Conservation (phyloP, 92 coral and sea anemone species). For the Galaxea fascicularis region DNA sequence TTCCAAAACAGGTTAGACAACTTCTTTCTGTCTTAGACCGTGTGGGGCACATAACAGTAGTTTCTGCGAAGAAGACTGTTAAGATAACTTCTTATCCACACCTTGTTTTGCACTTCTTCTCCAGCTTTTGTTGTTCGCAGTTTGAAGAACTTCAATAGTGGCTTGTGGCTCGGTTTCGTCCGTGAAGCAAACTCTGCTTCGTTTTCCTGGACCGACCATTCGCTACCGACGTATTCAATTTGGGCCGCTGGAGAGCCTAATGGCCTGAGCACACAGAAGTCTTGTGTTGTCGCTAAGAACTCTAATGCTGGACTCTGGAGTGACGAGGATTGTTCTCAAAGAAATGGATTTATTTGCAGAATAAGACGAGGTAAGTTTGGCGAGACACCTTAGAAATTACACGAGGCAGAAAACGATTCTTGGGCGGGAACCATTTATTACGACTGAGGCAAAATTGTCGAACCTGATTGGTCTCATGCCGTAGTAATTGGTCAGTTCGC, state of each 20-base stretch:
- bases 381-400: not conserved
- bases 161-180: constrained; percentile 87
- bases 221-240: constrained; percentile 68
- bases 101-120: not conserved
- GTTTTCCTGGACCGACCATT: constrained; percentile 84
- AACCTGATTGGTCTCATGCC: no score
- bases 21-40: no score
- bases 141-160: constrained; percentile 71
- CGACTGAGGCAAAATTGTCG: no score
- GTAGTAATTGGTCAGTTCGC: no score
- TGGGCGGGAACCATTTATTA: not conserved
- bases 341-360: constrained; percentile 82
- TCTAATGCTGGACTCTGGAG: constrained; percentile 82
- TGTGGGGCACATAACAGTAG: no score
- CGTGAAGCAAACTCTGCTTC: constrained; percentile 58
- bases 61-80: no score
- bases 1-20: no score
- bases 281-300: constrained; percentile 81
- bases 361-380: constrained; percentile 75
- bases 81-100: not conserved
- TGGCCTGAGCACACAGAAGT: constrained; percentile 37
- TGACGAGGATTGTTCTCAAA: constrained; percentile 70
- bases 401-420: not conserved
- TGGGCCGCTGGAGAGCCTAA: constrained; percentile 89
- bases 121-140: constrained; percentile 77